phyloP scores from a whole-genome alignment of 2,113 vertebrate genomes.

The Otis tarda region DNA sequence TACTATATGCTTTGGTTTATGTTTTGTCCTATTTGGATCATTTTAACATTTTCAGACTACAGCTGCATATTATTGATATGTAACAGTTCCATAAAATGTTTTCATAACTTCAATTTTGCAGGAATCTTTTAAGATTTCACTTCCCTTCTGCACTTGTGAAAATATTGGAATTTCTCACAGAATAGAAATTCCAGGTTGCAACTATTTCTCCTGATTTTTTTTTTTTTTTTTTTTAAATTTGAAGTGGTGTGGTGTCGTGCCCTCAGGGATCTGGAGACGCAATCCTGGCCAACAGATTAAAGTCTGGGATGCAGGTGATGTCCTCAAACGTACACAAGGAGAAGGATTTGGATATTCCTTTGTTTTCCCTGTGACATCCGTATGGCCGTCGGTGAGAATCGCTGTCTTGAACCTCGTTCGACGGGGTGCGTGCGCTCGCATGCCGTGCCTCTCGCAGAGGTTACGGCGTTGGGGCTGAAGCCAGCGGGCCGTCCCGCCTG shows the following conservation, averaged over 20 bases:
- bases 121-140: background rate
- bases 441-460: background rate
- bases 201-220: background rate
- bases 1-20: background rate
- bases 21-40: background rate
- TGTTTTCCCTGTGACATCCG: background rate
- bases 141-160: rapidly evolving
- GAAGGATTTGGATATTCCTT: background rate
- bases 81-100: background rate
- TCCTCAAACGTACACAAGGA: background rate
- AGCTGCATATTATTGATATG: background rate
- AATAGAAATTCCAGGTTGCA: background rate
- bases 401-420: background rate
- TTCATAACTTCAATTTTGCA: background rate
- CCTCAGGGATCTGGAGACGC: background rate
- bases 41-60: background rate
- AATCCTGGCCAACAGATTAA: background rate
- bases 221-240: background rate
- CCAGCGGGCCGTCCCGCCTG: background rate
- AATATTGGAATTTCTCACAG: background rate
- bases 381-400: background rate
- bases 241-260: background rate
- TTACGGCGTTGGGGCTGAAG: background rate
- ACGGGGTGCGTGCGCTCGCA: background rate
- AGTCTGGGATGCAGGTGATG: rapidly evolving